A percentile compares a stretch with the other conserved stretches of the same genome.
Conservation (phyloP, 2,113 vertebrate species). For the Sinocyclocheilus anshuiensis region DNA sequence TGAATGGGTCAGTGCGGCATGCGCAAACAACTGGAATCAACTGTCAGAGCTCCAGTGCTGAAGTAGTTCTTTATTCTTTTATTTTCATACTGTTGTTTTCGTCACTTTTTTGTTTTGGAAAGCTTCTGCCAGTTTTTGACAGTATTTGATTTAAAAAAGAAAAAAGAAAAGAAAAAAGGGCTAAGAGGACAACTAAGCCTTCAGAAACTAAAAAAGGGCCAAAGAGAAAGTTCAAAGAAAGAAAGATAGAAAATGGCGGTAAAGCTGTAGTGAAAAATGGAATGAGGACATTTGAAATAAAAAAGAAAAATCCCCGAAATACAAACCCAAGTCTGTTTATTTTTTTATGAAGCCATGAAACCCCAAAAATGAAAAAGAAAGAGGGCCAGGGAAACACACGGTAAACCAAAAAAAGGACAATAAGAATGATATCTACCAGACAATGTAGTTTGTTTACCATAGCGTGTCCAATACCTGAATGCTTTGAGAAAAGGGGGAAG, state of each 20-base stretch:
- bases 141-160: slow-evolving; percentile 60
- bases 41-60: slow-evolving; percentile 62
- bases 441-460: slow-evolving; percentile 99
- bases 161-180: slow-evolving; percentile 26
- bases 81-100: slow-evolving; percentile 38
- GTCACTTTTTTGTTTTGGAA: slow-evolving; percentile 52
- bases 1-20: slow-evolving; percentile 78
- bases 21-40: slow-evolving; percentile 76
- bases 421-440: slow-evolving; percentile 99
- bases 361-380: slow-evolving; percentile 68
- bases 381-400: slow-evolving; percentile 78
- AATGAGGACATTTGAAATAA: slow-evolving; percentile 63
- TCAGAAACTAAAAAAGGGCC: slow-evolving; percentile 57
- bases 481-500: slow-evolving; percentile 92
- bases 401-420: slow-evolving; percentile 92
- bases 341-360: slow-evolving; percentile 61
- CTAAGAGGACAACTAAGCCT: slow-evolving; percentile 63
- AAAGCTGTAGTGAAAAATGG: slow-evolving; percentile 45
- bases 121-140: slow-evolving; percentile 74
- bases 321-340: slow-evolving; percentile 58
- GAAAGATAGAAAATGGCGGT: slow-evolving; percentile 24
- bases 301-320: slow-evolving; percentile 51
- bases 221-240: slow-evolving; percentile 37
- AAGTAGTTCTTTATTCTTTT: slow-evolving; percentile 8
- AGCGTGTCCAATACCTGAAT: slow-evolving; percentile 93